These are phyloP conservation scores for Betta splendens DNA, from an alignment of 2,797 vertebrate species.

Conservation along the genomic window DNA sequence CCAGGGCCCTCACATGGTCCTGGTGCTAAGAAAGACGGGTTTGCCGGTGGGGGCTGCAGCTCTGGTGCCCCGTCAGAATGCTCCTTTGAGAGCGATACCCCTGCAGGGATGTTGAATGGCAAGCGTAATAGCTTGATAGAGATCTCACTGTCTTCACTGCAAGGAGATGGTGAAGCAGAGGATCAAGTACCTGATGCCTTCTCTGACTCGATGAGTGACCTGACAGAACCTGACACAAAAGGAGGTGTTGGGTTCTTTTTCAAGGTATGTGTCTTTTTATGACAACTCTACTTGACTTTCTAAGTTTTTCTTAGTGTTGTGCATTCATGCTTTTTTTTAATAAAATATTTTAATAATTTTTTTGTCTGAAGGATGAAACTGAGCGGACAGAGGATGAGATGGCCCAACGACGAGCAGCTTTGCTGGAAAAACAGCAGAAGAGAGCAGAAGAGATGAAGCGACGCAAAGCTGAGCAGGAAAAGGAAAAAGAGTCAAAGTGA, in stretches of 20 bases:
- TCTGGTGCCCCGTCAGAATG: conserved; percentile 85
- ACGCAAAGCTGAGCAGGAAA: conserved; percentile 85
- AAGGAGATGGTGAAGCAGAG: conserved; percentile 71
- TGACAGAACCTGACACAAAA: conserved; percentile 79
- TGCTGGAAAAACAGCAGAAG: conserved; percentile 91
- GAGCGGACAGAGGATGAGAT: conserved; percentile 88
- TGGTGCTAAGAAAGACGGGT: conserved; percentile 59
- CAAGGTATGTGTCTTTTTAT: conserved; percentile 78
- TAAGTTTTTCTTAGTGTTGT: background rate
- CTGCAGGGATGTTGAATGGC: conserved; percentile 68
- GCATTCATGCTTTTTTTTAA: background rate
- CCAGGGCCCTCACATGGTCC: conserved; percentile 52
- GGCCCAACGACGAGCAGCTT: conserved; percentile 87
- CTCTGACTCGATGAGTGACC: conserved; percentile 83
- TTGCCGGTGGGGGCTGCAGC: conserved; percentile 70
- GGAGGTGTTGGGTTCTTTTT: conserved; percentile 89
- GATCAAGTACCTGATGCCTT: conserved; percentile 76
- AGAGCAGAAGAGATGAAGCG: conserved; percentile 86
- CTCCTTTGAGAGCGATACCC: conserved; percentile 84
- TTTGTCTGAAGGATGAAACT: conserved; percentile 76
- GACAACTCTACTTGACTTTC: background rate
- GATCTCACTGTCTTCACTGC: conserved; percentile 85
- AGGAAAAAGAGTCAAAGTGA: conserved; percentile 86
- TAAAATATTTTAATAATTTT: too few species aligned
- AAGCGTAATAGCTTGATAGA: conserved; percentile 87